phyloP scores from a whole-genome alignment of 2,113 vertebrate species.

The Amblyornis subalaris region DNA sequence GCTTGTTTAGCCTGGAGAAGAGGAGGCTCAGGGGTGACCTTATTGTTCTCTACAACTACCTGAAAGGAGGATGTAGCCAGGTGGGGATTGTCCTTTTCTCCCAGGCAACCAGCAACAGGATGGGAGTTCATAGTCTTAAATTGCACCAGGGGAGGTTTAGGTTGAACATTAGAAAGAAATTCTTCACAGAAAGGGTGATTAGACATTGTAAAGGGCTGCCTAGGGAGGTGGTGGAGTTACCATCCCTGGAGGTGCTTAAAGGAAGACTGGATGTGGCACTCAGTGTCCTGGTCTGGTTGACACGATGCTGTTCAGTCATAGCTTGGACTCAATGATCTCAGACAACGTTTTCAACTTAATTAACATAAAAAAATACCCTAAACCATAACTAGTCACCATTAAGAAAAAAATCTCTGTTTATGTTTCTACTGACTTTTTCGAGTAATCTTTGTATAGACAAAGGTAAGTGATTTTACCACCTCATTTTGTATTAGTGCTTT shows the following conservation, averaged over 20 bases:
- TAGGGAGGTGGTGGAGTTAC: neutral
- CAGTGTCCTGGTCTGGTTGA: neutral
- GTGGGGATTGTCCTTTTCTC: neutral
- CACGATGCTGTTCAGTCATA: accelerated
- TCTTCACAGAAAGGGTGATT: neutral
- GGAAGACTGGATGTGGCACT: neutral
- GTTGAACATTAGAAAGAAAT: neutral
- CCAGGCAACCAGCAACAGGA: accelerated
- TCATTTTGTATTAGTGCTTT: constrained; percentile 4
- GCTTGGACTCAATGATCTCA: neutral
- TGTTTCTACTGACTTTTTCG: constrained; percentile 40
- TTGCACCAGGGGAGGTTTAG: neutral
- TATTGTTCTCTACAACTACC: neutral
- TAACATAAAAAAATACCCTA: neutral
- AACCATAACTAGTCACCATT: neutral
- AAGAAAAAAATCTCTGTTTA: constrained; percentile 39
- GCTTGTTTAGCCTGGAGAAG: neutral
- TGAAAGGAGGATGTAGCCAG: neutral
- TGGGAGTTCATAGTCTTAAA: neutral
- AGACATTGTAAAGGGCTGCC: neutral
- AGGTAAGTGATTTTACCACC: constrained; percentile 34
- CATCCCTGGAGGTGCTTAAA: neutral
- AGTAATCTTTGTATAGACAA: constrained; percentile 15
- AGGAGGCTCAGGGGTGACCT: neutral
- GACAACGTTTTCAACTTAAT: neutral